These are phyloP conservation scores for Ptychoptera albimana DNA, from an alignment of 2,888 invertebrate species.

Conservation along the genomic window DNA sequence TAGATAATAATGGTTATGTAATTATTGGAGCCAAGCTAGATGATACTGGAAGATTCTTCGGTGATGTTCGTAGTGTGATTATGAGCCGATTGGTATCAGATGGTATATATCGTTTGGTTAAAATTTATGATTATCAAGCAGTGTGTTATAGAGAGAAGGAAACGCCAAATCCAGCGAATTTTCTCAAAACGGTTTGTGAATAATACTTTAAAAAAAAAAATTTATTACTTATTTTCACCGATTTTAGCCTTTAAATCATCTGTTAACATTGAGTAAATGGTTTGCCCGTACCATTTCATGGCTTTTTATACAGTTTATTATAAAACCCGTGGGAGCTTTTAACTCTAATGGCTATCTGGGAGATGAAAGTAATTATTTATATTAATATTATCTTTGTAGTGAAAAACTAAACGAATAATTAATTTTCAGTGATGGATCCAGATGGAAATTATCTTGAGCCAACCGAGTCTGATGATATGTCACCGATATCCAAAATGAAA, in stretches of 20 bases:
- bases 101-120: conserved; percentile 56
- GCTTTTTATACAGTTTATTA: conserved; percentile 38
- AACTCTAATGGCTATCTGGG: conserved; percentile 8
- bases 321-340: conserved; percentile 34
- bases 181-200: conserved; percentile 41
- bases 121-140: conserved; percentile 76
- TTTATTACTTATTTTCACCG: conserved; percentile 33
- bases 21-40: conserved; percentile 54
- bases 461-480: conserved; percentile 5
- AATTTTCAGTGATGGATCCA: conserved; percentile 8
- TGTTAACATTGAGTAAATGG: conserved; percentile 41
- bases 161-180: conserved; percentile 42
- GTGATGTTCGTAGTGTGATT: conserved; percentile 61
- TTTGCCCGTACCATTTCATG: conserved; percentile 38
- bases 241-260: conserved; percentile 41
- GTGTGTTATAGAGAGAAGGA: conserved; percentile 62
- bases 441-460: conserved; percentile 5
- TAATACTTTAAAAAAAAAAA: neutral
- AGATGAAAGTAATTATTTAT: neutral
- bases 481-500: conserved; percentile 30
- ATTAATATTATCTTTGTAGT: neutral
- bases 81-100: conserved; percentile 59
- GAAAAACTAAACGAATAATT: neutral
- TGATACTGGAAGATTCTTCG: conserved; percentile 75
- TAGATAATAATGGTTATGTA: conserved; percentile 83